Conservation (phyloP, 2,113 vertebrate genomes). For the Quiscalus mexicanus region DNA sequence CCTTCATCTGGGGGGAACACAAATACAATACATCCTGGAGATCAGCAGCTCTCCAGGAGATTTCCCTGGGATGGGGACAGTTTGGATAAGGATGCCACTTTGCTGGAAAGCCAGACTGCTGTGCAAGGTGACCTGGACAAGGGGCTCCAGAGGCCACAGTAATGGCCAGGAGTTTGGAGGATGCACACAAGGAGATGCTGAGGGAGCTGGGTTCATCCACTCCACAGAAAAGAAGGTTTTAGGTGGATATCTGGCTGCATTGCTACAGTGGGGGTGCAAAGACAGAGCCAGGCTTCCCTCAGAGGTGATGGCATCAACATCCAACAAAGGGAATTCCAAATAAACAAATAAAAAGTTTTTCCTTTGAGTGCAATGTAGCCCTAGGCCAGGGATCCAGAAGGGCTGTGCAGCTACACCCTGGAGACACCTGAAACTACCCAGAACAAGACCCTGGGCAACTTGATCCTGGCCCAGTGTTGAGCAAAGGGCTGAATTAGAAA, state of each 20-base stretch:
- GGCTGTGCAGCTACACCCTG: background rate
- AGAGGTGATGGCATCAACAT: rapidly evolving
- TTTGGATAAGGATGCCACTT: rapidly evolving
- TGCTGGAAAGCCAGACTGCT: background rate
- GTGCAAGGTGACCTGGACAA: background rate
- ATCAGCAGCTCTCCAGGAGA: background rate
- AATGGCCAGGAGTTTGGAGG: background rate
- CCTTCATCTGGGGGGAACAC: too few species aligned
- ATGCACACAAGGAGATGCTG: background rate
- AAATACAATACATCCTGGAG: background rate
- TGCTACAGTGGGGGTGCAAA: background rate
- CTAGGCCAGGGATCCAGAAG: background rate
- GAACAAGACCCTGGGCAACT: background rate
- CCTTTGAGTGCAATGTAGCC: background rate
- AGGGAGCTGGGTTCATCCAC: background rate
- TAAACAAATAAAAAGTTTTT: background rate
- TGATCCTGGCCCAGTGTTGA: background rate
- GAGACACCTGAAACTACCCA: background rate
- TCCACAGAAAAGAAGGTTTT: background rate
- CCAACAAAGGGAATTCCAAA: background rate
- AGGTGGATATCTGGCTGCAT: background rate
- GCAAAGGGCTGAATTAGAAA: background rate
- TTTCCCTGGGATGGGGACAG: background rate
- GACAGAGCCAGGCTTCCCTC: background rate
- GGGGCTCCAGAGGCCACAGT: rapidly evolving